These are phyloP conservation scores for Mystacides longicornis DNA, from an alignment of 2,888 invertebrate species.

Conservation along the genomic window DNA sequence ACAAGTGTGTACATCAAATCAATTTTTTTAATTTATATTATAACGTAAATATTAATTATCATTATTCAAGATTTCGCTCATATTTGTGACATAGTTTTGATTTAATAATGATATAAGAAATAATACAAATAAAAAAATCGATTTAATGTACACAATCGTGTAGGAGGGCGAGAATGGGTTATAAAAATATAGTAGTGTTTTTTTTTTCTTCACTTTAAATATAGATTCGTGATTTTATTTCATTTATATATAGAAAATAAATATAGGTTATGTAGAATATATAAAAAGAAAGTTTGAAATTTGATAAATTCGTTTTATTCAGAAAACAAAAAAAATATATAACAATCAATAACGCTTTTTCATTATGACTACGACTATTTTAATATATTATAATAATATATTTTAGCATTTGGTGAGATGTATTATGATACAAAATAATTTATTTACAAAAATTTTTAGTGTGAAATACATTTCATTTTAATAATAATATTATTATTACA, in stretches of 20 bases:
- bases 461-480: no score
- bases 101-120: no score
- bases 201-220: no score
- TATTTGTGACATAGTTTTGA: no score
- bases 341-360: slow-evolving; percentile 26
- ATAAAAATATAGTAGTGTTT: no score
- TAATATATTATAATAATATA: slow-evolving; percentile 14
- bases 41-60: no score
- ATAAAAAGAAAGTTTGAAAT: slow-evolving; percentile 19
- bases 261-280: no score
- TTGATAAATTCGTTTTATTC: slow-evolving; percentile 25
- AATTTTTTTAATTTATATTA: no score
- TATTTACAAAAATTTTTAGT: slow-evolving; percentile 16
- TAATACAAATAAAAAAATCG: no score
- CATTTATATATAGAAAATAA: no score
- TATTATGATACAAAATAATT: slow-evolving; percentile 24
- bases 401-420: slow-evolving; percentile 23
- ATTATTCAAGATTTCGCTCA: no score
- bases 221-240: no score
- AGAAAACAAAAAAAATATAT: slow-evolving; percentile 25
- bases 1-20: neutral
- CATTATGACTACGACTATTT: slow-evolving; percentile 22
- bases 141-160: neutral
- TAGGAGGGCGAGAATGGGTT: neutral
- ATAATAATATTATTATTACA: neutral